Conservation (phyloP, 1,140 invertebrate genomes). For the Drosophila bipectinata region DNA sequence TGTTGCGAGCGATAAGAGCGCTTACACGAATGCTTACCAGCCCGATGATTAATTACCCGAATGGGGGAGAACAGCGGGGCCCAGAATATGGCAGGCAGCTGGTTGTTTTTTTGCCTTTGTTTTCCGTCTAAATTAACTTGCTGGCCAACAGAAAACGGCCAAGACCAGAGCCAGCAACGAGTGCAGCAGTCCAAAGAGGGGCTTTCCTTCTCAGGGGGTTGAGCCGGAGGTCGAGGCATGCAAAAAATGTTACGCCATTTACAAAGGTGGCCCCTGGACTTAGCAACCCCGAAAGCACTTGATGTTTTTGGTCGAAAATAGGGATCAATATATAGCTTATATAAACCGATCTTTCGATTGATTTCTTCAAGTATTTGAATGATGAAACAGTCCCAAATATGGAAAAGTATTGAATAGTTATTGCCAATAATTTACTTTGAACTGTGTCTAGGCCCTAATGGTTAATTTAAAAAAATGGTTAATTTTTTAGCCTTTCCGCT, state of each 20-base stretch:
- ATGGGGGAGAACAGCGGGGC: constrained; percentile 23
- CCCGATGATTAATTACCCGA: constrained; percentile 75
- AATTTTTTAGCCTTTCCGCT: constrained; percentile 19
- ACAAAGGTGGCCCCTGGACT: constrained; percentile 21
- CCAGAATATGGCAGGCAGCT: constrained; percentile 76
- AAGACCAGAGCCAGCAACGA: not conserved
- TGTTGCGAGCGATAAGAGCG: constrained; percentile 75
- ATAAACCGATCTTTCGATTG: no score
- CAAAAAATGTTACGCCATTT: constrained; percentile 82
- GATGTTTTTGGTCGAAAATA: constrained; percentile 13
- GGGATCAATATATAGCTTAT: not conserved
- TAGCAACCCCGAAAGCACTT: constrained; percentile 65
- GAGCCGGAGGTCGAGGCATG: constrained; percentile 52
- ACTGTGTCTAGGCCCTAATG: not conserved
- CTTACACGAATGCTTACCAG: constrained; percentile 81
- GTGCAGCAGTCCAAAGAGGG: no score
- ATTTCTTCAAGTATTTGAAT: no score
- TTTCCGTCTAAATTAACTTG: constrained; percentile 73
- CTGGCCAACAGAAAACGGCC: constrained; percentile 41
- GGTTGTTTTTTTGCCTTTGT: constrained; percentile 55
- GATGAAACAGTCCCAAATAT: no score
- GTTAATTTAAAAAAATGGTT: no score
- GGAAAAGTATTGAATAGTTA: no score
- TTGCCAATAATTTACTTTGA: not conserved
- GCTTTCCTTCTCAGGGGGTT: not conserved